Percentiles rank a stretch among this genome's conserved stretches.
Conservation (phyloP, 92 coral and sea anemone genomes). For the Bergia sp. region DNA sequence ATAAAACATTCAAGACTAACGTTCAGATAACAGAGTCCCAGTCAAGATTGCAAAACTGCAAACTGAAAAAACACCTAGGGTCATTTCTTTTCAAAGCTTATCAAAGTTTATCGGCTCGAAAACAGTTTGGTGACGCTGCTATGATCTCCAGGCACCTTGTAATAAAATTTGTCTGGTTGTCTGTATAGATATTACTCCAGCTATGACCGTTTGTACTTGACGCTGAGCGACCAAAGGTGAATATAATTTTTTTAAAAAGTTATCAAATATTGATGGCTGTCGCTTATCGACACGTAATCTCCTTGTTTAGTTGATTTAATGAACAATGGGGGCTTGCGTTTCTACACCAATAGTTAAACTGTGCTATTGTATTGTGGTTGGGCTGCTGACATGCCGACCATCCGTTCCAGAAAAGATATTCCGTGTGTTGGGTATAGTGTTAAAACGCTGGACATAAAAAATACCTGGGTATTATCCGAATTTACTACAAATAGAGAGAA, state of each 20-base stretch:
- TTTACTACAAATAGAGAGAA: neutral
- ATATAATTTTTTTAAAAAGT: constrained; percentile 31
- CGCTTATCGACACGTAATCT: constrained; percentile 31
- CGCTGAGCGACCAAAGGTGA: constrained; percentile 24
- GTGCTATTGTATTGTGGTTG: constrained; percentile 6
- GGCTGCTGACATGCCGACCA: neutral
- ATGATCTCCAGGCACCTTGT: neutral
- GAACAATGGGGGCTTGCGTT: constrained; percentile 16
- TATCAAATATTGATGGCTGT: constrained; percentile 26
- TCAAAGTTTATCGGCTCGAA: neutral
- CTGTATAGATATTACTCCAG: neutral
- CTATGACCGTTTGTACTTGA: constrained; percentile 14
- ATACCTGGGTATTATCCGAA: neutral
- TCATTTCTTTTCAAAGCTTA: neutral
- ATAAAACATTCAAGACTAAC: constrained; percentile 10
- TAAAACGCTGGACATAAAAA: neutral
- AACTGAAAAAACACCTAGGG: neutral
- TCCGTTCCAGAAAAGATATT: neutral
- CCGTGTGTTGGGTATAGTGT: neutral
- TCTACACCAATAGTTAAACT: constrained; percentile 28
- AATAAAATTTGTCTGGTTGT: neutral
- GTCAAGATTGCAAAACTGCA: neutral
- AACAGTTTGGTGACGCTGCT: neutral
- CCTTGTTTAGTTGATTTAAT: constrained; percentile 26
- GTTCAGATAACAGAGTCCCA: neutral